Percentiles rank a stretch among this genome's conserved stretches.
Conservation (phyloP, 1,140 invertebrate genomes). For the Lordiphosa mommai region DNA sequence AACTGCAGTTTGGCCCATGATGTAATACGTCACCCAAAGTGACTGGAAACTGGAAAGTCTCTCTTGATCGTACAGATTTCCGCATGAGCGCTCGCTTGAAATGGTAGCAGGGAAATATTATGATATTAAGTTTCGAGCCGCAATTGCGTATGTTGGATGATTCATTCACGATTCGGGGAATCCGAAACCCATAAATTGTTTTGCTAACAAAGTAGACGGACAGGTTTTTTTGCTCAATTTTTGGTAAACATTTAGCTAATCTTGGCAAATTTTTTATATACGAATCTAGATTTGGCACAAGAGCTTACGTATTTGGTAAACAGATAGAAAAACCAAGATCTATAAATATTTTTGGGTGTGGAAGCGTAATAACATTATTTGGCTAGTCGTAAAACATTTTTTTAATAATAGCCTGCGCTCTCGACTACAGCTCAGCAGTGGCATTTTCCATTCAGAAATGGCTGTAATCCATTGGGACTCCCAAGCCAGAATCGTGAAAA, state of each 20-base stretch:
- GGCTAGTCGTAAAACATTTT: no score
- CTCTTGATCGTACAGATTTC: slow-evolving; percentile 39
- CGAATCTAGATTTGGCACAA: no score
- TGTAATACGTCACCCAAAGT: slow-evolving; percentile 47
- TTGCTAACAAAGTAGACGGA: slow-evolving; percentile 38
- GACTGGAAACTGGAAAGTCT: slow-evolving; percentile 45
- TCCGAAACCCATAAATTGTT: slow-evolving; percentile 66
- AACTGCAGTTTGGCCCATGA: slow-evolving; percentile 41
- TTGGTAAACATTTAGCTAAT: slow-evolving; percentile 17
- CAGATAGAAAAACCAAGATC: no score
- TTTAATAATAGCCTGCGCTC: no score
- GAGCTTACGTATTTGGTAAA: no score
- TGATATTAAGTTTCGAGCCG: slow-evolving; percentile 20
- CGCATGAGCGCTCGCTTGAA: slow-evolving; percentile 35
- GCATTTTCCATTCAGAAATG: no score
- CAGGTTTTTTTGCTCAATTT: slow-evolving; percentile 41
- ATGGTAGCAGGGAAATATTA: background rate
- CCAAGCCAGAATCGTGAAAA: no score
- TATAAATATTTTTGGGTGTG: no score
- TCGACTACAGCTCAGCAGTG: no score
- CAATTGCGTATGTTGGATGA: slow-evolving; percentile 37
- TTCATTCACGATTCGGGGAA: slow-evolving; percentile 62
- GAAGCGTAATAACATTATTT: no score
- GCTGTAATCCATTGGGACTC: no score
- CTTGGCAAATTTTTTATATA: background rate